Evolutionary conservation across 2,888 invertebrate genomes (phyloP), one percentile per base, ranked within the genome.

Genomic region (Agrochola lota): DNA sequence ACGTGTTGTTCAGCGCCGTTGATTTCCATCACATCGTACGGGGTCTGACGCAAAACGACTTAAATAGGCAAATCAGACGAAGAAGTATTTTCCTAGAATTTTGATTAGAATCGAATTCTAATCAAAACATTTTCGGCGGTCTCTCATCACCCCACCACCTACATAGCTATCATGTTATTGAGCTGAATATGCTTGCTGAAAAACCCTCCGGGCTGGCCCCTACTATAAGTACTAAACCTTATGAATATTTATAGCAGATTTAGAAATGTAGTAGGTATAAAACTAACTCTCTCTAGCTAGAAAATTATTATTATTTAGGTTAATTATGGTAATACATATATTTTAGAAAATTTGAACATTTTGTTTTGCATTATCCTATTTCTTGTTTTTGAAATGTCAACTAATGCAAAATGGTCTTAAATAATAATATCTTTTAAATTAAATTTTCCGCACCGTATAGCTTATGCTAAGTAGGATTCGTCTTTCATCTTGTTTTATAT

Each of bases 381-480:
- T 85, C 81, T 75, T 84, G 80, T 84, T 86, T 88, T 85, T 80
- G n/a, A 90, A 91, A 90, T 90, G 88, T 87, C 88, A 90, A 86
- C 83, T 85, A 88, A 91, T 91, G 87, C 88, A 88, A 91, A 91
- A 89, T 85, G 83, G 83, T 80, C 77, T 90, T 90, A 89, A 90
- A 89, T 90, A 90, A 89, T 59, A 68, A 23, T 30, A 30, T 23
- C 35, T 64, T 83, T 83, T 74, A 89, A 90, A 91, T 90, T 79
- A 91, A 89, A 91, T 91, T 91, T 90, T 87, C 88, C 89, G 84
- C 88, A 76, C 81, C 86, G 85, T 86, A 86, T 84, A 92, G 92
- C 92, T 94, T 94, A 94, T 93, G 94, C 90, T 92, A 94, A 94
- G 90, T 89, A 92, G 92, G 92, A 92, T 92, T 91, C 89, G 90